Evolutionary conservation across 2,888 invertebrate species (phyloP).

Genomic region (Ophion obscuratus): DNA sequence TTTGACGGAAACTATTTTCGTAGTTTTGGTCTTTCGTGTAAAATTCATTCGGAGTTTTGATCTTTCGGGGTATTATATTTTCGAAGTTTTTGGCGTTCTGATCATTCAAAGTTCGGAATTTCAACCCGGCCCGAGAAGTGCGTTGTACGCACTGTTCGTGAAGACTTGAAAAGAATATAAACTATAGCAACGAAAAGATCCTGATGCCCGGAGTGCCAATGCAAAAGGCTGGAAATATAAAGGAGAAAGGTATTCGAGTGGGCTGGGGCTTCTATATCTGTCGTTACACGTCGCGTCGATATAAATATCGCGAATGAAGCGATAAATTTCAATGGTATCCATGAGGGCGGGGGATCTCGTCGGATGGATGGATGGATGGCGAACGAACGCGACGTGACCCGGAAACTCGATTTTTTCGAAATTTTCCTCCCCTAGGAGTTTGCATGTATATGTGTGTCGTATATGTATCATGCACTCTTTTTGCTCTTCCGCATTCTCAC

Average conservation of each 20-base stretch:
- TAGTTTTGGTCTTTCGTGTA: too few relatives aligned
- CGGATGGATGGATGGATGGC: slow-evolving; percentile 70
- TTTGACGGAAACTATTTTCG: too few relatives aligned
- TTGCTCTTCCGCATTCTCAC: slow-evolving; percentile 35
- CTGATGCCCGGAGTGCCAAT: not conserved
- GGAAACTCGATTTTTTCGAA: slow-evolving; percentile 64
- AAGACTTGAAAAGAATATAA: not conserved
- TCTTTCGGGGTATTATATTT: too few relatives aligned
- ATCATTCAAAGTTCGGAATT: too few relatives aligned
- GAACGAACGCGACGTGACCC: slow-evolving; percentile 68
- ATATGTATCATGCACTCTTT: slow-evolving; percentile 40
- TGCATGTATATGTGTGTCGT: slow-evolving; percentile 33
- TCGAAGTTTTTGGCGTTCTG: too few relatives aligned
- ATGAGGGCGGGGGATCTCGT: slow-evolving; percentile 58
- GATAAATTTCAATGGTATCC: slow-evolving; percentile 69
- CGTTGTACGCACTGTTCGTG: too few relatives aligned
- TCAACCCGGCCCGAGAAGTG: too few relatives aligned
- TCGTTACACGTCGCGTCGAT: slow-evolving; percentile 62
- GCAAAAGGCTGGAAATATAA: not conserved
- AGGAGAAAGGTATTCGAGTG: slow-evolving; percentile 9
- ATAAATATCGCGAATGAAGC: slow-evolving; percentile 70
- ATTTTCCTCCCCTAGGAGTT: slow-evolving; percentile 34
- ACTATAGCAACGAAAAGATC: not conserved
- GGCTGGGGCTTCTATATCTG: slow-evolving; percentile 37
- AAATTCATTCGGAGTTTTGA: too few relatives aligned